Evolutionary conservation across 2,797 vertebrate species (phyloP), one percentile per base, ranked within the genome.

Genomic region (Pangasius djambal): DNA sequence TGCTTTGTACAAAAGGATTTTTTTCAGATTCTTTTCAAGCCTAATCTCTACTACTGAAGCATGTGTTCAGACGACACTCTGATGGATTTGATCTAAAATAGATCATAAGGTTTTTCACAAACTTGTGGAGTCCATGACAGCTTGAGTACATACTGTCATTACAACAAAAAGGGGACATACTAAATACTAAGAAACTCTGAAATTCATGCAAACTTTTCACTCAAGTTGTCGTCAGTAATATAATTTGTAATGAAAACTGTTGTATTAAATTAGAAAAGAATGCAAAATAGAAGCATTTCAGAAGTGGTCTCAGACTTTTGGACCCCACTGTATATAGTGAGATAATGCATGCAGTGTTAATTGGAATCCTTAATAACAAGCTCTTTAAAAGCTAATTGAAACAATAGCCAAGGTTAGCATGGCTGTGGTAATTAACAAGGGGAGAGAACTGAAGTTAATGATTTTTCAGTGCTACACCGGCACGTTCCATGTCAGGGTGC

Each of bases 391-490:
- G 90, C 93, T 93, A 94, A 96, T 95, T 94, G 94, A 96, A 95
- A 96, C 95, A 93, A 94, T 94, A 96, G 96, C 93, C 94, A 97
- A 97, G 97, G 97, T 97, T 96, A 97, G 93, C 96, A 95, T 95
- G 96, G 95, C 95, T 92, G 93, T 96, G 95, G 94, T 97, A 98
- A 98, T 98, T 98, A 98, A 96, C 95, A 95, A 96, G 95, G 94
- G 94, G 97, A 96, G 96, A 95, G 94, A 95, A 96, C 95, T 95
- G 95, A 93, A 95, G 95, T 96, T 98, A 98, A 98, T 98, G 95
- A 97, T 94, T 37, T 95, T 95, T 94, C 94, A 95, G 96, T 96
- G 96, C 95, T 95, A 95, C 89, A 93, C 96, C 94, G 96, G 96
- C 97, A 97, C 97, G 96, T 93, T 94, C 91, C 4, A 63, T 61